Percentiles rank a stretch among this genome's conserved stretches.
Conservation (phyloP, 2,113 vertebrate genomes). For the Petaurus breviceps region DNA sequence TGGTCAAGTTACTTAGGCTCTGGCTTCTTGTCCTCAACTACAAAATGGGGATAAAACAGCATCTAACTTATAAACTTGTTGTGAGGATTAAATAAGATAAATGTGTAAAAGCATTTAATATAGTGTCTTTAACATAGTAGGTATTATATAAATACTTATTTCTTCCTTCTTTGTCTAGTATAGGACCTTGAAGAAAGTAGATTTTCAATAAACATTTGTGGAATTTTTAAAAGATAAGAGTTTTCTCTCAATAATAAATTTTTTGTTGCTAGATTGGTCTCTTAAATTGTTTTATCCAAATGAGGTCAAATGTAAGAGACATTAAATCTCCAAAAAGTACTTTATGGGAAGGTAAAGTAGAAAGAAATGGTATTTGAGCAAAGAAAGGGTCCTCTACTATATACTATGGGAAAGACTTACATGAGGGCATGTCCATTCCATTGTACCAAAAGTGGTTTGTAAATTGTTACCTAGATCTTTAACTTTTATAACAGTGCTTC, state of each 20-base stretch:
- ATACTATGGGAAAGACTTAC: background rate
- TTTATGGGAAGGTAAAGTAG: background rate
- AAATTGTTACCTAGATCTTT: background rate
- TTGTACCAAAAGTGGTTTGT: background rate
- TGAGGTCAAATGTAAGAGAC: conserved; percentile 13
- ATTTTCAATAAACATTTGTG: background rate
- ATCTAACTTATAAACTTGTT: background rate
- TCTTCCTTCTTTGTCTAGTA: background rate
- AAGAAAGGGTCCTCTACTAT: background rate
- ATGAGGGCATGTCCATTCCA: background rate
- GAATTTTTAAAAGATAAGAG: background rate
- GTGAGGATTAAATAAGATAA: background rate
- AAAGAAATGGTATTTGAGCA: background rate
- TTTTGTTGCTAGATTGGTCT: background rate
- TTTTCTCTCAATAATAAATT: background rate
- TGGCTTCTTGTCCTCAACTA: background rate
- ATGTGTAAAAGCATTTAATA: background rate
- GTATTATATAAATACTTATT: background rate
- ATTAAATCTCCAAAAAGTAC: background rate
- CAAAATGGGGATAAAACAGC: background rate
- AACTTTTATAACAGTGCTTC: background rate
- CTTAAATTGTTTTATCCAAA: background rate
- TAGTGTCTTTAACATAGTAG: background rate
- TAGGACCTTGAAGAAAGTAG: background rate
- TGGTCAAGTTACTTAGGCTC: background rate